Evolutionary conservation across 2,113 vertebrate genomes (phyloP), one percentile per base, ranked within the genome.

Genomic region (Piprites chloris): DNA sequence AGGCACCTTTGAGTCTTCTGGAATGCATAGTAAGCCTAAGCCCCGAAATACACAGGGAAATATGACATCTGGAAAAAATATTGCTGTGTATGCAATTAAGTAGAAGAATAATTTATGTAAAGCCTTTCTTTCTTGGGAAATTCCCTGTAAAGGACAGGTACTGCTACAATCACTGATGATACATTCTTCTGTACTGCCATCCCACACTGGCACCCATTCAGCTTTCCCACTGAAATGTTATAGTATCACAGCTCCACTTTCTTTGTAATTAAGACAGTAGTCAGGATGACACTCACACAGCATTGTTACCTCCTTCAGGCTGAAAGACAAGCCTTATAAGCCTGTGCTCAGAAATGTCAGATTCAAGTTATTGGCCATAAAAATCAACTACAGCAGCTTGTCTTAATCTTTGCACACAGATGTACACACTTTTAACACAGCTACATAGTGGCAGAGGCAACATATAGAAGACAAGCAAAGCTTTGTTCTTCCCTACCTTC

Each of bases 401-500:
- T 65, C 68, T 72, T 88, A 89, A 74, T 81, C 65, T 78, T 81
- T 88, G 24, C 65, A 52, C 35, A n/a, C 11, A 67, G 18, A 39
- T 32, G 22, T 20, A 18, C 13, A 26, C 4, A 19, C 9, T 55
- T 94, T 46, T 84, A 81, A 27, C 13, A 19, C 14, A 79, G 24
- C 17, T 61, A 18, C 2, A 28, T 15, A 56, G 47, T 14, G 37
- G 13, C 28, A 83, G 55, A 77, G 12, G 37, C 11, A 79, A 56
- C 12, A 37, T 14, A 47, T 2, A 59, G 35, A 69, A 63, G 39
- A 71, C 7, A 77, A 74, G 42, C 2, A 58, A 77, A 55, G 6
- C 10, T 74, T 50, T 1, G 0, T 21, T 78, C 5, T 65, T 71
- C 13, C 15, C 20, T 55, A 18, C 8, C 2, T 22, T 49, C 19